phyloP scores from a whole-genome alignment of 2,113 vertebrate genomes.

The Anarrhichthys ocellatus region DNA sequence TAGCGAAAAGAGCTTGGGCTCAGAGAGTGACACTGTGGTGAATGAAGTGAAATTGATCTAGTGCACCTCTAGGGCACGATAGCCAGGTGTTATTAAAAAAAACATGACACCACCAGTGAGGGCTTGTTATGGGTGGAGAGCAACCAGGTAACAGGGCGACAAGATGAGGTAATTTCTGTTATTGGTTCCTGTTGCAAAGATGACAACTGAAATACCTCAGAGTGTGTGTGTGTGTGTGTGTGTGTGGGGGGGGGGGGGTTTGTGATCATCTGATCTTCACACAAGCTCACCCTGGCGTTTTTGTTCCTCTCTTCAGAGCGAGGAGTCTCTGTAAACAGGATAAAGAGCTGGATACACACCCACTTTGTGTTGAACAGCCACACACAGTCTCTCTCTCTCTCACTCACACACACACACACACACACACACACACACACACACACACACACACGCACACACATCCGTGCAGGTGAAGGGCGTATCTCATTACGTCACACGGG shows the following conservation, averaged over 20 bases:
- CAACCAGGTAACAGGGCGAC: conserved; percentile 53
- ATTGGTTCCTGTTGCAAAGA: conserved; percentile 34
- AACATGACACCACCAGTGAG: conserved; percentile 50
- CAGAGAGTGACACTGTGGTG: conserved; percentile 14
- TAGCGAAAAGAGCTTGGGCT: conserved; percentile 33
- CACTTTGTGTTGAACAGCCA: conserved; percentile 50
- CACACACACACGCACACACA: conserved; percentile 20
- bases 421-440: background rate
- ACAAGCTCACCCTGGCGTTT: conserved; percentile 48
- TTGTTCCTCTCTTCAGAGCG: conserved; percentile 40
- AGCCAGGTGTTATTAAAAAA: conserved; percentile 48
- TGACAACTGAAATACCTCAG: conserved; percentile 2
- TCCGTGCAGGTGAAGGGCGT: conserved; percentile 70
- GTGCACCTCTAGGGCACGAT: conserved; percentile 35
- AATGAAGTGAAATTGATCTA: conserved; percentile 36
- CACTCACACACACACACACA: background rate
- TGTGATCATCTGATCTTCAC: conserved; percentile 60
- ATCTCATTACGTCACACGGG: conserved; percentile 64
- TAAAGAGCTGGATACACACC: conserved; percentile 52
- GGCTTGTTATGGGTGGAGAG: conserved; percentile 57
- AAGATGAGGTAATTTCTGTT: conserved; percentile 56
- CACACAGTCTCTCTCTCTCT: conserved; percentile 3
- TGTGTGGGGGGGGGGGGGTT: too few species aligned
- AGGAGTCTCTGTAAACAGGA: conserved; percentile 55
- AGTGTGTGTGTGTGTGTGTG: conserved; percentile 8